Evolutionary conservation across 2,888 invertebrate genomes (phyloP), one percentile per base, ranked within the genome.

Genomic region (Drosophila planitibia): DNA sequence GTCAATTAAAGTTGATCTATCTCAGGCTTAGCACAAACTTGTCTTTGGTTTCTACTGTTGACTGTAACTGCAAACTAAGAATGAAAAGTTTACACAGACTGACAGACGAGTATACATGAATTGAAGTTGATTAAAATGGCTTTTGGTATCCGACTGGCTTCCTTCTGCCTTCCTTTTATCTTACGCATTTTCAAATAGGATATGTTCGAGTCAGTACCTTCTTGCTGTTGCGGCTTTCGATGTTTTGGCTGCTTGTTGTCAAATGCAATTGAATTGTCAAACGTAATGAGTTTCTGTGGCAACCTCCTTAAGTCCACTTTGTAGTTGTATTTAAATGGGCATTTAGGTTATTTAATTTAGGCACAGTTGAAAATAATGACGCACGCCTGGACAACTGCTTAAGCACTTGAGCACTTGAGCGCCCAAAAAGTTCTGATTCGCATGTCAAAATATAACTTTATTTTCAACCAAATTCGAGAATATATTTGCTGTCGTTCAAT

Each of bases 221-320:
- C 2, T 2, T 30, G 44, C 39, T 25, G n/a, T 14, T 37, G 22
- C 22, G 0, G 1, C 14, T 49, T 53, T 55, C 44, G 9, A 53
- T 62, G 41, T 35, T 44, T 49, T 52, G 69, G 51, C 62, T 51
- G 59, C 44, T 41, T 41, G 49, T 65, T 58, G 53, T 41, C 60
- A 64, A 65, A 58, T 79, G 71, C 66, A 76, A 86, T 85, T 58
- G 61, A 76, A 84, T 87, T 76, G 68, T 65, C 39, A 33, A 59
- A 30, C 64, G 67, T 76, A 87, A 87, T 89, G 85, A 89, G 73
- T 79, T 82, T 85, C 69, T 68, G 85, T 66, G 76, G 25, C 52
- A 58, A 63, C 55, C 71, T n/a, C 74, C 71, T 66, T 70, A 70
- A 72, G 64, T 59, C 39, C 68, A 67, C 69, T 76, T 72, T 82